These are phyloP conservation scores for Nomada fabriciana DNA, from an alignment of 2,888 invertebrate species.

Conservation along the genomic window DNA sequence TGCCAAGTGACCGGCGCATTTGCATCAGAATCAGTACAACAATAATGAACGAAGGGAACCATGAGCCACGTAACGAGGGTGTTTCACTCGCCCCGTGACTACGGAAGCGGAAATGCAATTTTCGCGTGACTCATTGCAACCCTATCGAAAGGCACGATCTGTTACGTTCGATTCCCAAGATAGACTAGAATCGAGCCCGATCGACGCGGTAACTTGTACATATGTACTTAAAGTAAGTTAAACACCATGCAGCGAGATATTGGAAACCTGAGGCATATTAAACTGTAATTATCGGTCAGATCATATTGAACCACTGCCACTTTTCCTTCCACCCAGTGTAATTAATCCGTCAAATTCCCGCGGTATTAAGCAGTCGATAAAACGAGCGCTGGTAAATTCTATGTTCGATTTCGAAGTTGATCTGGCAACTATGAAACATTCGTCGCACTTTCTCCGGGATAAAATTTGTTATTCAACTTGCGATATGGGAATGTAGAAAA, in stretches of 20 bases:
- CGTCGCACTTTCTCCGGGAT: not conserved
- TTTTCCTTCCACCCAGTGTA: constrained; percentile 6
- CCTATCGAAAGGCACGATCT: constrained; percentile 34
- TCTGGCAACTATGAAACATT: not conserved
- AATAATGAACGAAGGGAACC: constrained; percentile 35
- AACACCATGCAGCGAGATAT: constrained; percentile 1
- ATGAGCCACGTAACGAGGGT: constrained; percentile 56
- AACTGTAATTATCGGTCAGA: constrained; percentile 36
- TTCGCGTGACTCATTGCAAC: constrained; percentile 73
- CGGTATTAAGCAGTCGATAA: not conserved
- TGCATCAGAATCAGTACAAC: constrained; percentile 69
- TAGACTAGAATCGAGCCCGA: constrained; percentile 5
- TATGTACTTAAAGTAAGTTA: not conserved
- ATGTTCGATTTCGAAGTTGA: constrained; percentile 23
- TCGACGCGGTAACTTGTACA: not conserved
- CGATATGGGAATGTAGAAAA: no score
- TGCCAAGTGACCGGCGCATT: constrained; percentile 66
- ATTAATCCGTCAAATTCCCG: constrained; percentile 45
- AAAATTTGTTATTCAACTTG: no score
- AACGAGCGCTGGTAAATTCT: constrained; percentile 17
- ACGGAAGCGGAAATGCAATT: constrained; percentile 70
- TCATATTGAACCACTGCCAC: constrained; percentile 15
- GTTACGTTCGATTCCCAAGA: not conserved
- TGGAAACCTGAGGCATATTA: not conserved
- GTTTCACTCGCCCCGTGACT: constrained; percentile 64